Evolutionary conservation across 2,888 invertebrate genomes (phyloP).

Genomic region (Acanthosepion pharaonis): DNA sequence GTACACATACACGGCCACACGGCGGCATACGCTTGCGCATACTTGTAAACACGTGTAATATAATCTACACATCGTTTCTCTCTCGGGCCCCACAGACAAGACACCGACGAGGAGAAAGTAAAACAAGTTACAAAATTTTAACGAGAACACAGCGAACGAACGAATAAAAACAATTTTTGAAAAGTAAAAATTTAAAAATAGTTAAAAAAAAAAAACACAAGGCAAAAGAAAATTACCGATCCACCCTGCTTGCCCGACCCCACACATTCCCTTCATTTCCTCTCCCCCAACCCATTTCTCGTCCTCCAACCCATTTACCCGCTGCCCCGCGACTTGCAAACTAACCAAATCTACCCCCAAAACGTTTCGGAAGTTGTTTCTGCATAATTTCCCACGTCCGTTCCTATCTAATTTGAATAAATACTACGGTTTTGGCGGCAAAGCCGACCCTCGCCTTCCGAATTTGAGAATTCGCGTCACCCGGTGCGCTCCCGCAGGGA

Average conservation of each 20-base stretch:
- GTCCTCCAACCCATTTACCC: background rate
- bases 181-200: background rate
- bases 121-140: background rate
- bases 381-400: background rate
- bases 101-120: background rate
- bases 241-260: background rate
- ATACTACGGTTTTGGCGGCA: background rate
- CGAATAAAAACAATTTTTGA: background rate
- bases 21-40: background rate
- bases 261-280: background rate
- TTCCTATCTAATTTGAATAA: background rate
- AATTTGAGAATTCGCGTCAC: background rate
- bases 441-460: background rate
- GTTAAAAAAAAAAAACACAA: background rate
- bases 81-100: background rate
- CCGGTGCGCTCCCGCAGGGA: background rate
- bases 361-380: background rate
- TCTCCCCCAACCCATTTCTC: background rate
- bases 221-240: background rate
- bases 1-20: background rate
- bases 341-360: background rate
- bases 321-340: background rate
- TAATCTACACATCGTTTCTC: background rate
- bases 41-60: background rate
- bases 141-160: background rate